Evolutionary conservation across 2,113 vertebrate genomes (phyloP).

Genomic region (Aspiorhynchus laticeps): DNA sequence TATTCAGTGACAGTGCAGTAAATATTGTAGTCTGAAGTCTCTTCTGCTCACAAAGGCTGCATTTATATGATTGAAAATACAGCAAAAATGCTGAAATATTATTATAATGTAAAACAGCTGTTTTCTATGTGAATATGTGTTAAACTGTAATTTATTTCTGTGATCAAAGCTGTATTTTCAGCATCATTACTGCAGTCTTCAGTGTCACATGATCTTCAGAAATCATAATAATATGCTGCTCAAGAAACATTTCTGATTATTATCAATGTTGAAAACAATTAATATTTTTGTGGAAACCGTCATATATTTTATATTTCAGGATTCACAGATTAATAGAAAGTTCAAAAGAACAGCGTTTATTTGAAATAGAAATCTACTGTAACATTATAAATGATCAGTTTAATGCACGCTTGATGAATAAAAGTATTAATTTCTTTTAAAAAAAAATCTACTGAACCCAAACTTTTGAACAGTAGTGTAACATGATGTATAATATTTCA

Average conservation of each 20-base stretch:
- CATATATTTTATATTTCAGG: no score
- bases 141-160: not conserved
- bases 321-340: not conserved
- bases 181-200: no score
- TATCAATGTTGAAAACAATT: not conserved
- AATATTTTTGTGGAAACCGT: no score
- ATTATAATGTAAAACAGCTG: rapidly evolving
- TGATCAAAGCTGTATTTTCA: not conserved
- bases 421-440: no score
- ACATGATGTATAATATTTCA: no score
- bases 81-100: not conserved
- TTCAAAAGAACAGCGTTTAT: not conserved
- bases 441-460: no score
- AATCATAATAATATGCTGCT: not conserved
- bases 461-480: no score
- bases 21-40: not conserved
- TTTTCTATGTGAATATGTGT: not conserved
- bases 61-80: not conserved
- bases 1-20: not conserved
- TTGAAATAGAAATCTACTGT: no score
- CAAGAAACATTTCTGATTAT: not conserved
- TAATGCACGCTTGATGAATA: no score
- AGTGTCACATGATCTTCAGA: no score
- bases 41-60: not conserved
- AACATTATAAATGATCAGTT: no score